Conservation (phyloP, 2,888 invertebrate species). For the Eretmocerus hayati region DNA sequence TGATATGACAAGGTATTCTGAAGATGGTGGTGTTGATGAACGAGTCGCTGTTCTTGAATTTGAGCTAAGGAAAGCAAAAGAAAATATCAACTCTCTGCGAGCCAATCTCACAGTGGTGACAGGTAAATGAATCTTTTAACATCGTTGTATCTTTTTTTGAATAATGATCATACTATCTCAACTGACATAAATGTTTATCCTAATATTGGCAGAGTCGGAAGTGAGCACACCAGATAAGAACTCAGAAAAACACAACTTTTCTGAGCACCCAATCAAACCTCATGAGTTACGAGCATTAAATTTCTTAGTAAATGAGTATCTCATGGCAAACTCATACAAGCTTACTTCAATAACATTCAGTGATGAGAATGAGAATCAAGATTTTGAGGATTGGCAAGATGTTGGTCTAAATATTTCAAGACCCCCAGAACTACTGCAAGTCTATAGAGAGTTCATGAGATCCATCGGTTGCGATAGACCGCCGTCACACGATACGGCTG, state of each 20-base stretch:
- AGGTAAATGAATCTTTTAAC: constrained; percentile 43
- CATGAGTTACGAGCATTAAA: constrained; percentile 79
- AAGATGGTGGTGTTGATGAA: constrained; percentile 79
- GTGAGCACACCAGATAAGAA: constrained; percentile 49
- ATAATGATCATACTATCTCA: too few species aligned
- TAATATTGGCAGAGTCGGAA: constrained; percentile 41
- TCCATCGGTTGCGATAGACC: constrained; percentile 48
- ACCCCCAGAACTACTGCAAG: constrained; percentile 65
- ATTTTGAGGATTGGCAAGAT: constrained; percentile 90
- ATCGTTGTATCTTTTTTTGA: not conserved
- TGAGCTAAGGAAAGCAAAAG: constrained; percentile 78
- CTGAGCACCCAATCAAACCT: constrained; percentile 58
- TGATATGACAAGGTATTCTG: constrained; percentile 78
- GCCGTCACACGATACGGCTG: constrained; percentile 47
- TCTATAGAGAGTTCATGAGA: constrained; percentile 56
- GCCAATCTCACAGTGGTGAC: constrained; percentile 75
- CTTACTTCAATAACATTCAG: constrained; percentile 84
- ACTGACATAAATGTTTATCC: too few species aligned
- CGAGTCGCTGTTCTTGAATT: constrained; percentile 79
- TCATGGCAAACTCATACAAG: constrained; percentile 72
- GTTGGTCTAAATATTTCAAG: constrained; percentile 80
- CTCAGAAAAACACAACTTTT: constrained; percentile 39
- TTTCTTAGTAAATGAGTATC: constrained; percentile 80
- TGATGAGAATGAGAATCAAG: constrained; percentile 86
- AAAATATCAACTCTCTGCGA: constrained; percentile 74